These are phyloP conservation scores for Turdus rufiventris DNA, from an alignment of 2,113 vertebrate genomes.

Conservation along the genomic window DNA sequence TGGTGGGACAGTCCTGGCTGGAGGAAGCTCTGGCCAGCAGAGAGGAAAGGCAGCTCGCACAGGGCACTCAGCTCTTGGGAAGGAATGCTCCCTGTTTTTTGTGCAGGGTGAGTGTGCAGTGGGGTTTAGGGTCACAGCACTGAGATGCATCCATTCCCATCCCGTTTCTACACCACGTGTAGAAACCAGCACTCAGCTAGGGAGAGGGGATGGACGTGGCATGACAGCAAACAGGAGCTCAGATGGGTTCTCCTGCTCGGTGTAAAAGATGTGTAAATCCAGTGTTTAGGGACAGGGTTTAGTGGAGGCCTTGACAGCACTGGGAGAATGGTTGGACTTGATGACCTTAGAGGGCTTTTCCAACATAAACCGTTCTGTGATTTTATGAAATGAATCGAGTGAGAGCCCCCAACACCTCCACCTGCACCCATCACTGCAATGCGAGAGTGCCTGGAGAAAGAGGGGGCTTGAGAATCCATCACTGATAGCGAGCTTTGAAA, in stretches of 20 bases:
- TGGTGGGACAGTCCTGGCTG: background rate
- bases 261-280: too few relatives aligned
- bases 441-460: rapidly evolving
- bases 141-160: background rate
- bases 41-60: background rate
- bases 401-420: background rate
- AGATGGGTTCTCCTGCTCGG: rapidly evolving
- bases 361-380: background rate
- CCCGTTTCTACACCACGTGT: rapidly evolving
- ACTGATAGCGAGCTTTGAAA: rapidly evolving
- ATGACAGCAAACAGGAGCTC: background rate
- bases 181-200: rapidly evolving
- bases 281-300: background rate
- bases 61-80: background rate
- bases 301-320: background rate
- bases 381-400: background rate
- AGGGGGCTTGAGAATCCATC: background rate
- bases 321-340: background rate
- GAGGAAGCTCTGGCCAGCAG: background rate
- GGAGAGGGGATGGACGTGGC: background rate
- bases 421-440: background rate
- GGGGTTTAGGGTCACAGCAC: background rate
- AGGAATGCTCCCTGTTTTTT: background rate
- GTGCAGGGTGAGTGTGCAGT: background rate
- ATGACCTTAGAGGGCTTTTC: background rate